Conservation (phyloP, 2,888 invertebrate species). For the Cetonia aurata region DNA sequence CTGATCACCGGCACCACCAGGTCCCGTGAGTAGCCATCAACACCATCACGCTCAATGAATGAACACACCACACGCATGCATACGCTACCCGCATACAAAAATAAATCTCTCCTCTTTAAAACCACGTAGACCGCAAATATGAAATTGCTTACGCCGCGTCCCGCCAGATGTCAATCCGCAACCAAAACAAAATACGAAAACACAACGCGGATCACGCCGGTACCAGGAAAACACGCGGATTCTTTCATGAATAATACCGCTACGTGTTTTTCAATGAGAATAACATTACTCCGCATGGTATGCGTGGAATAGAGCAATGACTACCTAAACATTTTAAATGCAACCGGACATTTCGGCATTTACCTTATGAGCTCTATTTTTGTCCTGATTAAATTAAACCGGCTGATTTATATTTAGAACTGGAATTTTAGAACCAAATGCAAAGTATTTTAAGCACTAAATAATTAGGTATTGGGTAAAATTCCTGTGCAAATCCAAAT, state of each 20-base stretch:
- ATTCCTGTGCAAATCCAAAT: too few species aligned
- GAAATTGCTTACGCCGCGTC: slow-evolving; percentile 2
- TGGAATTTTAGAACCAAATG: too few species aligned
- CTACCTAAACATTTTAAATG: too few species aligned
- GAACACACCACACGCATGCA: slow-evolving; percentile 28
- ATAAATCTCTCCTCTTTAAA: not conserved
- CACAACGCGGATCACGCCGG: not conserved
- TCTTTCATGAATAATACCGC: not conserved
- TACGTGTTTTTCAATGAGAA: not conserved
- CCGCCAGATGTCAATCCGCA: not conserved
- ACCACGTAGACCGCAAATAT: slow-evolving; percentile 1
- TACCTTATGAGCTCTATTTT: too few species aligned
- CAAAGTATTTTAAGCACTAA: too few species aligned
- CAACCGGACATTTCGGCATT: too few species aligned
- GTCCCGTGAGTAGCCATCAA: slow-evolving; percentile 43
- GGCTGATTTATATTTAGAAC: too few species aligned
- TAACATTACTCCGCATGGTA: not conserved
- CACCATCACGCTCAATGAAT: slow-evolving; percentile 29
- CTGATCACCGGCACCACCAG: slow-evolving; percentile 46
- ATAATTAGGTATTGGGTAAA: too few species aligned
- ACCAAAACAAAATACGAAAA: slow-evolving; percentile 1
- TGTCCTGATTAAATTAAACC: too few species aligned
- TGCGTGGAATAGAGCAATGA: too few species aligned
- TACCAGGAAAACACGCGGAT: not conserved
- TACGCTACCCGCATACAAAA: not conserved